Evolutionary conservation across 2,113 vertebrate genomes (phyloP), one percentile per base, ranked within the genome.

Genomic region (Acanthisitta chloris): DNA sequence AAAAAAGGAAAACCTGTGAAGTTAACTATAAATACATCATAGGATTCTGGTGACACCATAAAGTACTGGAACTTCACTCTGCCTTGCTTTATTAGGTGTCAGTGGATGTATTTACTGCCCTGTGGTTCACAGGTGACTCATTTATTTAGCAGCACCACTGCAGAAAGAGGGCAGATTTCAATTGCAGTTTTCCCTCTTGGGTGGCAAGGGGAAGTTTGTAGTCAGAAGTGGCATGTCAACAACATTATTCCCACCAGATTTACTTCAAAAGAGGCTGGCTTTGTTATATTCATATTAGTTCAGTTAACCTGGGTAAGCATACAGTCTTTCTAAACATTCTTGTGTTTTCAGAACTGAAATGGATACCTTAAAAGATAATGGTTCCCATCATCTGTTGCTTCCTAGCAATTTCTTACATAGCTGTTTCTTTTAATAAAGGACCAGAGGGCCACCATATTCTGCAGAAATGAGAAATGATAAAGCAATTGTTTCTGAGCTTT

Each of bases 41-140:
- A 77, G 51, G 23, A 91, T 96, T 94, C 95, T 88, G 76, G 86
- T 95, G 95, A 97, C 96, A 96, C 91, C 24, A 2, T 97, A 96
- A 98, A 98, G 92, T 81, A 96, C 90, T 87, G 57, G 29, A 94
- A 97, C 88, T 94, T 96, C 97, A 96, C 73, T 94, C 80, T 95
- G 83, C 80, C 61, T 92, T 96, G 78, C 93, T 98, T 98, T 98
- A 98, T 98, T 93, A 88, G 81, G 92, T 97, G 97, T 94, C 89
- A 31, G 91, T 88, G 78, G 88, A 93, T 97, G 84, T 97, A 98
- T 97, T 98, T 98, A 98, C 94, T 91, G 84, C 54, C 48, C 91
- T 84, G 90, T 95, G 96, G 96, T 94, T 98, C 95, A 96, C 90
- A 88, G 90, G 79, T 93, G 85, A 86, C 61, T 97, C 95, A 97